Base-by-base conservation (phyloP, 2,113 vertebrate genomes). In the Perca fluviatilis region DNA sequence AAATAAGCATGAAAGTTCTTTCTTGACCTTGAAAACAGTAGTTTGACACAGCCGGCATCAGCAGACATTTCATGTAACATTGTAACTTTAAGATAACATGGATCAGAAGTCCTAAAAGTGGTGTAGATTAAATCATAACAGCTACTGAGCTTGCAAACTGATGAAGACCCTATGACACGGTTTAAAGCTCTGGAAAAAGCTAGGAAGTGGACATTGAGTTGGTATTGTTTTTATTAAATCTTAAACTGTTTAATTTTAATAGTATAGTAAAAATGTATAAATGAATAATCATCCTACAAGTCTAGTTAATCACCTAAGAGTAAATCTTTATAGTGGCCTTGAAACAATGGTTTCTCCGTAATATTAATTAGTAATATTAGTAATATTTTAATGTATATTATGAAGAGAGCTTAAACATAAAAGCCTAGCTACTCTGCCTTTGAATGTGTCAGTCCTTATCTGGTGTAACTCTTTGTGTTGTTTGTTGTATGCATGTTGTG, bases 401-500 rank as follows among this genome's bases (percentile, higher is more conserved):
- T 68, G 21, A 40, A 16, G 19, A 60, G 23, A 16, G 8, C 19
- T 15, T 50, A 47, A 8, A 69, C 27, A 30, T 21, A 15, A 23
- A 46, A 51, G 3, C n/a, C 16, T 2, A 4, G 13, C 19, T 15
- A 11, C 11, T 50, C 53, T 0, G 16, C 54, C 19, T 63, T 62
- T 51, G 3, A n/a, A 50, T 15, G 1, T 51, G 9, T 16, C 19
- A 47, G 36, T 51, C 6, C 7, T n/a, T 0, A 13, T 61, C 18
- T 23, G 12, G 2, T 62, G 11, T 67, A 62, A 30, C 2, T 33
- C 7, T 61, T 21, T 30, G 57, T 19, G 19, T 60, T 46, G 36
- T 62, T 8, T 62, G 33, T 68, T 58, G 49, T 57, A 30, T 53
- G 36, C 49, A 3, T 62, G n/a, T 73, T 62, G 49, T 57, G 47